Evolutionary conservation across 2,797 vertebrate genomes (phyloP).

Genomic region (Danio aesculapii): DNA sequence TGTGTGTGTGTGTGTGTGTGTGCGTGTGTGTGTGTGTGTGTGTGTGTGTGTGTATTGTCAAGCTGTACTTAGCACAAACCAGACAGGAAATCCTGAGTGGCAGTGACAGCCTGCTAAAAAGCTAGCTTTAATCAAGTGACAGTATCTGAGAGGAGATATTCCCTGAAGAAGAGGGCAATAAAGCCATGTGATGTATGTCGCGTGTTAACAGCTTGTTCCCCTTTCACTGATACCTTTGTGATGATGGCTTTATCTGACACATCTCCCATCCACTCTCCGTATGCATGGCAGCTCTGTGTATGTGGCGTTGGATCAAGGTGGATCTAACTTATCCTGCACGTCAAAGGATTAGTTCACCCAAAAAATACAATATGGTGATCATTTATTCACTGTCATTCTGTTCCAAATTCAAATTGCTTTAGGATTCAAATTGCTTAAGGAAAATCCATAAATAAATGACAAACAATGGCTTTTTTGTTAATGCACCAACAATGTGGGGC

Average conservation of each 20-base stretch:
- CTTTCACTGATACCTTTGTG: constrained; percentile 32
- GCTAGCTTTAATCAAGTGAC: constrained; percentile 45
- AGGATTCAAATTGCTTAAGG: background rate
- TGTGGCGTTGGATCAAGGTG: constrained; percentile 41
- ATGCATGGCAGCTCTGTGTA: constrained; percentile 45
- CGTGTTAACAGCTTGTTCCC: constrained; percentile 20
- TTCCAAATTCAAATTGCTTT: background rate
- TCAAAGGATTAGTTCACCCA: background rate
- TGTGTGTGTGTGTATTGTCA: background rate
- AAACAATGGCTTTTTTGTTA: too few relatives aligned
- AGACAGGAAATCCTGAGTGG: constrained; percentile 23
- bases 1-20: constrained; percentile 7
- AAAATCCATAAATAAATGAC: too few relatives aligned
- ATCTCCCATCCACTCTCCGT: constrained; percentile 11
- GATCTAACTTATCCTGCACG: background rate
- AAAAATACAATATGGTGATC: background rate
- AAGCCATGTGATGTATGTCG: constrained; percentile 18
- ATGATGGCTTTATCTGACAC: constrained; percentile 40
- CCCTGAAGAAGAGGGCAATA: constrained; percentile 35
- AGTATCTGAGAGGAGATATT: constrained; percentile 44
- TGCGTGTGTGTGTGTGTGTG: constrained; percentile 8
- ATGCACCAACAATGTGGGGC: too few relatives aligned
- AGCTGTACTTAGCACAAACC: constrained; percentile 5
- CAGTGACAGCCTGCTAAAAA: constrained; percentile 38
- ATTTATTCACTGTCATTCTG: background rate